Conservation (phyloP, 2,113 vertebrate species). For the Leptodactylus fuscus region DNA sequence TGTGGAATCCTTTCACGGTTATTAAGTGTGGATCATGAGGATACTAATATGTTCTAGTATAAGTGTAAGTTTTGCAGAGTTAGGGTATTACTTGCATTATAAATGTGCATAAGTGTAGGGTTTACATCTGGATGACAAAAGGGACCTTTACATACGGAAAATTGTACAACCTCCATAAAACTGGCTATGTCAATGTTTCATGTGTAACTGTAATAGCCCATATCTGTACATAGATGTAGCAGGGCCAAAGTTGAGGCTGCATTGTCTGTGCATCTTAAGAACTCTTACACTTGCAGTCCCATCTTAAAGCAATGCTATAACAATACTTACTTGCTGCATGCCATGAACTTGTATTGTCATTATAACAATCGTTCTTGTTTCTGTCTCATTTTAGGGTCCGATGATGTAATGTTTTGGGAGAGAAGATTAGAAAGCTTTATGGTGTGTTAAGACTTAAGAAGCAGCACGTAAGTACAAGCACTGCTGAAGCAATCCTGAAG, state of each 20-base stretch:
- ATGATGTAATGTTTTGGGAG: constrained; percentile 16
- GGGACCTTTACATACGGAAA: not conserved
- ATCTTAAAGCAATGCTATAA: not conserved
- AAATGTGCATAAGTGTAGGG: not conserved
- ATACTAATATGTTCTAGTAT: no score
- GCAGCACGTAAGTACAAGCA: constrained; percentile 38
- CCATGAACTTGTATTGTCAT: not conserved
- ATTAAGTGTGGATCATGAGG: no score
- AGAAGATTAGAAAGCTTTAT: constrained; percentile 1
- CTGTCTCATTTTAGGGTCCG: constrained; percentile 6
- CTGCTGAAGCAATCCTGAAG: not conserved
- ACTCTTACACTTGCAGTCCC: no score
- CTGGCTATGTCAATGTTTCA: not conserved
- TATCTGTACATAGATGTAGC: not conserved
- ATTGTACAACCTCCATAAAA: not conserved
- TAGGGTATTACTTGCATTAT: not conserved
- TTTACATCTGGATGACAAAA: not conserved
- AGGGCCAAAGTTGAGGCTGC: not conserved
- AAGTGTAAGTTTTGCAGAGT: not conserved
- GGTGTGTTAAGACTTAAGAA: not conserved
- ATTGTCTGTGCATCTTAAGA: not conserved
- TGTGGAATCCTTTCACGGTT: no score
- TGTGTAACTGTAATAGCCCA: not conserved
- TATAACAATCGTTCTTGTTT: not conserved
- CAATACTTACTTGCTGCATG: no score